phyloP scores from a whole-genome alignment of 2,888 invertebrate genomes.

The Caradrina clavipalpis region DNA sequence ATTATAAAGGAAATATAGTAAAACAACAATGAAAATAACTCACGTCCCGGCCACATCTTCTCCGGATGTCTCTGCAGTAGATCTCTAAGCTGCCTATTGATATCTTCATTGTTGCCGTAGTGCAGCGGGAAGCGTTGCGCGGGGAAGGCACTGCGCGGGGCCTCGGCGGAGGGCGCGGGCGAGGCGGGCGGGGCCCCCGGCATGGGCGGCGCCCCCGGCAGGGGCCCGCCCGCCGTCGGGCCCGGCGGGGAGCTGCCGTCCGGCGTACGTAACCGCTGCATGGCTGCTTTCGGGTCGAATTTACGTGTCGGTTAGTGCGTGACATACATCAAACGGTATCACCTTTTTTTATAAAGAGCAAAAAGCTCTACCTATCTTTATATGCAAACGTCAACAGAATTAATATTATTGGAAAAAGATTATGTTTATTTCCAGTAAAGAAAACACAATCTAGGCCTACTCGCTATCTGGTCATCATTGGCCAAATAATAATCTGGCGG shows the following conservation, averaged over 20 bases:
- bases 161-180: slow-evolving; percentile 74
- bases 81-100: slow-evolving; percentile 95
- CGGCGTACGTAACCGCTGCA: slow-evolving; percentile 85
- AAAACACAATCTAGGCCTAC: too few relatives aligned
- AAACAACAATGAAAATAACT: slow-evolving; percentile 61
- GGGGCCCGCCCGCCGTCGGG: slow-evolving; percentile 64
- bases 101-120: slow-evolving; percentile 86
- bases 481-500: neutral
- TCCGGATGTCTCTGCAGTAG: slow-evolving; percentile 94
- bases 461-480: too few relatives aligned
- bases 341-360: too few relatives aligned
- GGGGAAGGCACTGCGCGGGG: slow-evolving; percentile 83
- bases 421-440: too few relatives aligned
- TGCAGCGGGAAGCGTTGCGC: slow-evolving; percentile 87
- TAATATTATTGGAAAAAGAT: too few relatives aligned
- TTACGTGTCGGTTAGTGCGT: slow-evolving; percentile 48
- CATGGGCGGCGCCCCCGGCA: slow-evolving; percentile 63
- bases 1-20: too few relatives aligned
- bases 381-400: too few relatives aligned
- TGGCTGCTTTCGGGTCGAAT: slow-evolving; percentile 80
- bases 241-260: slow-evolving; percentile 73
- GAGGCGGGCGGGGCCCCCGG: slow-evolving; percentile 63
- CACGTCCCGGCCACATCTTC: slow-evolving; percentile 91
- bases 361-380: too few relatives aligned
- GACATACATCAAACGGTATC: neutral